Percentiles rank a stretch among this genome's conserved stretches.
phyloP scores from a whole-genome alignment of 2,113 vertebrate genomes.

The Nibea albiflora region DNA sequence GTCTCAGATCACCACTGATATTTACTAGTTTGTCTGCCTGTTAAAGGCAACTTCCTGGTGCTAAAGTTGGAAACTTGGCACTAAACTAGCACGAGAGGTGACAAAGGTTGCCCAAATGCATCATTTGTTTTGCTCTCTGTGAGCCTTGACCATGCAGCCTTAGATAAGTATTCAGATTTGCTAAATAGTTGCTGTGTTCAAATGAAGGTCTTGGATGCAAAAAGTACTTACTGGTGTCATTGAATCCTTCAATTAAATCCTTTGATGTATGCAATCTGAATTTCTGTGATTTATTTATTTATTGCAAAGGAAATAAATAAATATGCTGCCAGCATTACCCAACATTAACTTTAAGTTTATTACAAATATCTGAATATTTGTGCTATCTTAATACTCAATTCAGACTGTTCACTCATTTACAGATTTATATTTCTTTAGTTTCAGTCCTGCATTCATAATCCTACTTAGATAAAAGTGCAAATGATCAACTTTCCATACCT shows the following conservation, averaged over 20 bases:
- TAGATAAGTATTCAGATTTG: background rate
- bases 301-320: background rate
- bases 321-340: background rate
- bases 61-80: background rate
- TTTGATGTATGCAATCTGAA: background rate
- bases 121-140: background rate
- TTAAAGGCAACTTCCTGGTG: background rate
- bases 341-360: too few relatives aligned
- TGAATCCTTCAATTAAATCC: slow-evolving; percentile 33
- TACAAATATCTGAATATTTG: too few relatives aligned
- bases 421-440: too few relatives aligned
- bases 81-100: background rate
- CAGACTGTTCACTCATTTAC: too few relatives aligned
- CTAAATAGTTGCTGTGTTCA: background rate
- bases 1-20: background rate
- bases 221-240: background rate
- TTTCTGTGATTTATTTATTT: background rate
- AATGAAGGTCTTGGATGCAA: background rate
- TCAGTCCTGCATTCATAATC: too few relatives aligned
- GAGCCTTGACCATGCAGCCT: background rate
- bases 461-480: background rate
- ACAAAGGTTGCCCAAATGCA: background rate
- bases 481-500: too few relatives aligned
- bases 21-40: background rate
- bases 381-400: too few relatives aligned